A percentile compares a stretch with the other conserved stretches of the same genome.
Conservation (phyloP, 2,113 vertebrate genomes). For the Phyllopteryx taeniolatus region DNA sequence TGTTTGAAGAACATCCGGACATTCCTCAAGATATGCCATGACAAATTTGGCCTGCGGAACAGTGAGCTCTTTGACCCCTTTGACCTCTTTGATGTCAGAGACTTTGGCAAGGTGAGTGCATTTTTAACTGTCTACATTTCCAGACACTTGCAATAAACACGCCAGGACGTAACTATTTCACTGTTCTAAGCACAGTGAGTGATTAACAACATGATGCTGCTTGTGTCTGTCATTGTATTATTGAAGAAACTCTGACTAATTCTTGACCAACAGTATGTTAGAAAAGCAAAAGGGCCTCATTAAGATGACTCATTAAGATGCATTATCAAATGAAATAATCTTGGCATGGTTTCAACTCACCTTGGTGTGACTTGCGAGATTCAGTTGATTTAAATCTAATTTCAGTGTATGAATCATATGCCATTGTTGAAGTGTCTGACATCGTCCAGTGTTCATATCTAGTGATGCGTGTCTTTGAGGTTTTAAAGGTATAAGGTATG, state of each 20-base stretch:
- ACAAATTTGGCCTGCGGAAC: slow-evolving; percentile 90
- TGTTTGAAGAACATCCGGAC: slow-evolving; percentile 98
- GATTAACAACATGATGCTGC: slow-evolving; percentile 13
- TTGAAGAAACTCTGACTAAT: neutral
- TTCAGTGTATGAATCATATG: neutral
- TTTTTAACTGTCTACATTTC: neutral
- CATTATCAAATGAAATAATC: neutral
- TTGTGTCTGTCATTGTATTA: slow-evolving; percentile 11
- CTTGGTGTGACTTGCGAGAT: neutral
- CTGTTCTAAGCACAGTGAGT: neutral
- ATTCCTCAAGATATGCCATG: slow-evolving; percentile 95
- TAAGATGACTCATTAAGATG: neutral
- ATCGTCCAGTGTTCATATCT: neutral
- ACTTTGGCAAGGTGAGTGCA: slow-evolving; percentile 94
- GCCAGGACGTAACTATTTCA: neutral
- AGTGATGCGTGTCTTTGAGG: neutral
- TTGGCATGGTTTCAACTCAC: neutral
- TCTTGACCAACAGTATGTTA: neutral
- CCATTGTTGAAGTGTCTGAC: neutral
- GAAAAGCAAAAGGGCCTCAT: neutral
- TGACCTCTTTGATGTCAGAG: slow-evolving; percentile 96
- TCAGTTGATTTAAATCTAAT: neutral
- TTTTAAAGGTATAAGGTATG: neutral
- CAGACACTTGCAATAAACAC: neutral
- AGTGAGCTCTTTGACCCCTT: slow-evolving; percentile 97